These are phyloP conservation scores for Moxostoma hubbsi DNA, from an alignment of 2,797 vertebrate genomes.

Conservation along the genomic window DNA sequence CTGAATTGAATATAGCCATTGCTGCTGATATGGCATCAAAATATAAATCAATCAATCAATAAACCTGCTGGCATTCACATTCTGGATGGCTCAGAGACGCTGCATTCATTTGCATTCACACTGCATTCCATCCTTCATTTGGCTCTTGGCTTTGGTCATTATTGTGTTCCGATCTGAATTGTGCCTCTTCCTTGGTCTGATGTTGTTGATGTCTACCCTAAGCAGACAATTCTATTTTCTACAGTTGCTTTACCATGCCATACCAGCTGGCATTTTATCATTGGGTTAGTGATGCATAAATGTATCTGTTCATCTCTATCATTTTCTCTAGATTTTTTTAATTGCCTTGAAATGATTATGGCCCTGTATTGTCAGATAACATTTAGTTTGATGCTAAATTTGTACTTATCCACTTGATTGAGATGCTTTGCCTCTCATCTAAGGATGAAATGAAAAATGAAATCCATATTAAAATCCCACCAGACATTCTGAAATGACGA, in stretches of 20 bases:
- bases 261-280: conserved; percentile 85
- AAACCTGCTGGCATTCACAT: conserved; percentile 81
- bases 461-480: no score
- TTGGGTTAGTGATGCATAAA: conserved; percentile 78
- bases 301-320: not conserved
- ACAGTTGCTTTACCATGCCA: conserved; percentile 78
- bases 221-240: conserved; percentile 78
- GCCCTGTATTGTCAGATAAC: no score
- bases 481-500: not conserved
- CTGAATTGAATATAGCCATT: no score
- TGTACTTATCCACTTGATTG: not conserved
- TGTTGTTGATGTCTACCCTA: conserved; percentile 83
- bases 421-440: conserved; percentile 15
- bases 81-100: conserved; percentile 88
- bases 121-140: conserved; percentile 76
- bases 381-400: no score
- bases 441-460: not conserved
- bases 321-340: no score
- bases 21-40: no score
- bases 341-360: no score
- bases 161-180: conserved; percentile 92
- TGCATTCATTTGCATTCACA: conserved; percentile 66
- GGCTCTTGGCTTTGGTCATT: conserved; percentile 88
- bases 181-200: conserved; percentile 87
- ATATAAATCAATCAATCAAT: no score